Percentiles rank a stretch among this genome's conserved stretches.
Evolutionary conservation across 2,113 vertebrate species (phyloP).

Genomic region (Clupea harengus): DNA sequence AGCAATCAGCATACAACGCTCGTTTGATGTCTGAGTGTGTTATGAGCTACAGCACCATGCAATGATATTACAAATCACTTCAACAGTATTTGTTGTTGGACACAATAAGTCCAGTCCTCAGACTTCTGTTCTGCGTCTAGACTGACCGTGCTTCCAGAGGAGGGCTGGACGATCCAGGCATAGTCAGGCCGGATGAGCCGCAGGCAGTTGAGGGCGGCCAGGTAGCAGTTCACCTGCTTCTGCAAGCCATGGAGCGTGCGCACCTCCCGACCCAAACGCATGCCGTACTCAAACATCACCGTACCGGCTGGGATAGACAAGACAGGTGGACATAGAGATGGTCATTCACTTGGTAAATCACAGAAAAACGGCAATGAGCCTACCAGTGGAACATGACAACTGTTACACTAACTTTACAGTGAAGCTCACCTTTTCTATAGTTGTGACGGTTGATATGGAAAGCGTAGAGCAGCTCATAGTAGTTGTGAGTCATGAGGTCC

Average conservation of each 20-base stretch:
- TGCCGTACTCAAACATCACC: slow-evolving; percentile 95
- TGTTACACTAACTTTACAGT: not conserved
- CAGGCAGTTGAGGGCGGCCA: slow-evolving; percentile 89
- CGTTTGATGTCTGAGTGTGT: not conserved
- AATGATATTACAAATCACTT: not conserved
- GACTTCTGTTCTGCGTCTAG: not conserved
- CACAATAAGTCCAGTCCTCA: not conserved
- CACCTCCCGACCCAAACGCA: slow-evolving; percentile 90
- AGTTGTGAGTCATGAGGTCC: slow-evolving; percentile 92
- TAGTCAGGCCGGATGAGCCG: slow-evolving; percentile 89
- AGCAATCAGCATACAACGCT: not conserved
- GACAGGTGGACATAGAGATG: too few species aligned
- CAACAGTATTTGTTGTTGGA: not conserved
- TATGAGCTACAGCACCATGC: not conserved
- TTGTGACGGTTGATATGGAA: slow-evolving; percentile 96
- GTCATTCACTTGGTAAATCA: too few species aligned
- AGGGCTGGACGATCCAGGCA: slow-evolving; percentile 92
- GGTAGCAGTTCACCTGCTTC: slow-evolving; percentile 91
- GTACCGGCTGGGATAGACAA: slow-evolving; percentile 74
- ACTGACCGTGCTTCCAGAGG: slow-evolving; percentile 77
- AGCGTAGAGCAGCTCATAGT: slow-evolving; percentile 94
- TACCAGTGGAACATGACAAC: too few species aligned
- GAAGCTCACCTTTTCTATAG: slow-evolving; percentile 85
- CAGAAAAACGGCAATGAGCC: too few species aligned
- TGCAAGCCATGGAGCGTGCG: slow-evolving; percentile 83